Conservation (phyloP, 1,140 invertebrate species). For the Cydia amplana region DNA sequence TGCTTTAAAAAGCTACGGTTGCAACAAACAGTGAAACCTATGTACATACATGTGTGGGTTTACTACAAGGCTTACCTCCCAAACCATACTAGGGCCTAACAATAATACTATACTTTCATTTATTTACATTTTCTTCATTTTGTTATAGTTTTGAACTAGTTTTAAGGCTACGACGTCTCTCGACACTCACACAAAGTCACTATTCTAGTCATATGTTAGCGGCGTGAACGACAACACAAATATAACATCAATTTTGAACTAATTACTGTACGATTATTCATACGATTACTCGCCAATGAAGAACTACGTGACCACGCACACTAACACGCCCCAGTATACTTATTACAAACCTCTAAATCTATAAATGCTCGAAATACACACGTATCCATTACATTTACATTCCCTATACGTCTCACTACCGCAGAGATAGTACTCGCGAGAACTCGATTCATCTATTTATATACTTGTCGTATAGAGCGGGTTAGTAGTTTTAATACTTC, state of each 20-base stretch:
- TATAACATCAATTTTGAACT: constrained; percentile 57
- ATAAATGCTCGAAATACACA: constrained; percentile 71
- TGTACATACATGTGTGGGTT: constrained; percentile 43
- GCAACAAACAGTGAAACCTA: constrained; percentile 46
- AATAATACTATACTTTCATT: constrained; percentile 67
- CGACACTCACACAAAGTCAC: constrained; percentile 64
- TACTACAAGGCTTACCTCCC: constrained; percentile 59
- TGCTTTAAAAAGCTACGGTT: constrained; percentile 35
- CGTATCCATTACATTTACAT: constrained; percentile 56
- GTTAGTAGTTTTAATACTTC: constrained; percentile 49
- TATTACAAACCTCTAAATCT: constrained; percentile 55
- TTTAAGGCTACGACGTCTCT: constrained; percentile 74
- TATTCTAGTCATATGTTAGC: constrained; percentile 62
- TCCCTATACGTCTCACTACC: constrained; percentile 61
- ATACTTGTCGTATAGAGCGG: constrained; percentile 47
- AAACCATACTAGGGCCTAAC: constrained; percentile 60
- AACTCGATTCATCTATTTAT: constrained; percentile 45
- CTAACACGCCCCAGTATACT: constrained; percentile 58
- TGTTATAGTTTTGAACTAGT: constrained; percentile 77
- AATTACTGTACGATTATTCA: constrained; percentile 17
- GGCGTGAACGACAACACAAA: constrained; percentile 55
- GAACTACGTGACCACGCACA: constrained; percentile 55
- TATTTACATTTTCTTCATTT: constrained; percentile 68
- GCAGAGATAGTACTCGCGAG: constrained; percentile 50
- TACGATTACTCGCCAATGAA: constrained; percentile 41